These are phyloP conservation scores for Peromyscus eremicus DNA, from an alignment of 2,797 vertebrate genomes.

Conservation along the genomic window DNA sequence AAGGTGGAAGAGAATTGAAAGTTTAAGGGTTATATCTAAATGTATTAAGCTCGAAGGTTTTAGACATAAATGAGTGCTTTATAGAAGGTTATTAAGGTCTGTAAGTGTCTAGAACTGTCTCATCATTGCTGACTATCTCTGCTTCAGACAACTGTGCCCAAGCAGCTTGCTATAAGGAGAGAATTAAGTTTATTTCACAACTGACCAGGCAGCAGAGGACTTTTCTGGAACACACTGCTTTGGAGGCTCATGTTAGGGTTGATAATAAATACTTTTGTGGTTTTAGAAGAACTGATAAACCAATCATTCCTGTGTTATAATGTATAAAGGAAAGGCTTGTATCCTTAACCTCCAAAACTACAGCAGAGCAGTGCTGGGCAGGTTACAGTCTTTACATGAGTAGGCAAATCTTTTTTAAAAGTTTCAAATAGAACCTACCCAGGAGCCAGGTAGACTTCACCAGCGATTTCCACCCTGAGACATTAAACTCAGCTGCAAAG, in stretches of 20 bases:
- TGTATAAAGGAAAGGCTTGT: slow-evolving; percentile 34
- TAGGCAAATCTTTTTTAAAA: background rate
- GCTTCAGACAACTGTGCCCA: background rate
- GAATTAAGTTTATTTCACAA: slow-evolving; percentile 48
- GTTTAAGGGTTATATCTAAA: slow-evolving; percentile 37
- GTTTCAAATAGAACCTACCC: background rate
- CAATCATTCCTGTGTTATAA: background rate
- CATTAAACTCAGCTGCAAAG: slow-evolving; percentile 48
- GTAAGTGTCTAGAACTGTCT: slow-evolving; percentile 58
- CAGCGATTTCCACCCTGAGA: slow-evolving; percentile 19
- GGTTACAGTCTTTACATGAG: background rate
- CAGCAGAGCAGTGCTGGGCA: background rate
- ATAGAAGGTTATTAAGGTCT: slow-evolving; percentile 58
- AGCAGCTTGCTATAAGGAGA: background rate
- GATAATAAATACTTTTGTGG: slow-evolving; percentile 44
- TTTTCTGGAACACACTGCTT: slow-evolving; percentile 43
- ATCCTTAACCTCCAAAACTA: slow-evolving; percentile 34
- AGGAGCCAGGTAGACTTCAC: slow-evolving; percentile 5
- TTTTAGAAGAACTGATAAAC: slow-evolving; percentile 29
- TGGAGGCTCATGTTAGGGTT: background rate
- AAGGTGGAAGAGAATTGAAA: slow-evolving; percentile 34
- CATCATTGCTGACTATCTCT: slow-evolving; percentile 36
- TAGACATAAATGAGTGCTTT: slow-evolving; percentile 59
- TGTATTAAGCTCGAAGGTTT: slow-evolving; percentile 8
- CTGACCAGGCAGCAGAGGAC: background rate